phyloP scores from a whole-genome alignment of 2,797 vertebrate genomes.

The Ataeniobius toweri region DNA sequence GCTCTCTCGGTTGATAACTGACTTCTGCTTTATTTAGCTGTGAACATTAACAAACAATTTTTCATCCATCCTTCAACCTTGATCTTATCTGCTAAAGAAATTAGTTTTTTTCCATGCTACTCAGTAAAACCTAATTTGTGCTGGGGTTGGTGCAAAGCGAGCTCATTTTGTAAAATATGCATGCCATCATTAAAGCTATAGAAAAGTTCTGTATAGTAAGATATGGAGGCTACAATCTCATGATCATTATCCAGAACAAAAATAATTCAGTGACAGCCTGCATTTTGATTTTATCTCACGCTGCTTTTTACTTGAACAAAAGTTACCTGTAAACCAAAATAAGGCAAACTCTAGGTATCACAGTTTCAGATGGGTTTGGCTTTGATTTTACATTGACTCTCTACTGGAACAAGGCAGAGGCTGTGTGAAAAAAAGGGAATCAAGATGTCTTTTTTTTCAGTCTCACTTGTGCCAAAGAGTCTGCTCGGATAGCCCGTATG shows the following conservation, averaged over 20 bases:
- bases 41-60: background rate
- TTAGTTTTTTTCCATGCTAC: background rate
- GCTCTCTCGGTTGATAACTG: background rate
- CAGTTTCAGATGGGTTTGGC: too few species aligned
- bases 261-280: background rate
- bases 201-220: background rate
- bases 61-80: too few species aligned
- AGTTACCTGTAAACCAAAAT: background rate
- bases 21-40: background rate
- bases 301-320: background rate
- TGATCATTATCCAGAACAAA: background rate
- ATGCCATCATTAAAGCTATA: background rate
- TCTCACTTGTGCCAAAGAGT: constrained; percentile 26
- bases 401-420: too few species aligned
- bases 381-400: too few species aligned
- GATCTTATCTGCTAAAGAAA: too few species aligned
- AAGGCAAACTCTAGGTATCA: background rate
- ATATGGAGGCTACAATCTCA: background rate
- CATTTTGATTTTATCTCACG: background rate
- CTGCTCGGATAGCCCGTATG: constrained; percentile 9
- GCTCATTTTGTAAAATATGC: background rate
- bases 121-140: background rate
- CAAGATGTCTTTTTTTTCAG: constrained; percentile 11
- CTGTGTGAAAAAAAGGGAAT: background rate
- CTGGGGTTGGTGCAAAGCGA: background rate